Evolutionary conservation across 2,888 invertebrate genomes (phyloP), one percentile per base, ranked within the genome.

Genomic region (Temnothorax ravouxi): DNA sequence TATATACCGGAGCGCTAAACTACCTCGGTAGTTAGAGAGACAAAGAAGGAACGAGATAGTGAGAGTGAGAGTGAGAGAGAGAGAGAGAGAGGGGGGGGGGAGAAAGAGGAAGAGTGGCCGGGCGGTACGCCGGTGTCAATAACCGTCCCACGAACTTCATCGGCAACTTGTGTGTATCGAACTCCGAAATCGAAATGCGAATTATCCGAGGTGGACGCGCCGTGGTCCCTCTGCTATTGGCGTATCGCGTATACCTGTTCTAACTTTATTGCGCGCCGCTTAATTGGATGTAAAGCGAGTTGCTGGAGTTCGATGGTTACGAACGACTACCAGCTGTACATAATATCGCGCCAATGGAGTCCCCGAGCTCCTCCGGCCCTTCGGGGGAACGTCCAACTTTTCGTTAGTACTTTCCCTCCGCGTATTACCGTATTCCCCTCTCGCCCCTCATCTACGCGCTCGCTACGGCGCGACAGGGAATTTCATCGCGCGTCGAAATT

Each of bases 91-190:
- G 25, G 15, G 13, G 29, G 29, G 29, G 29, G 41, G 5, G 52
- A 21, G 8, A n/a, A 13, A 18, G 25, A 41, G 29, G 29, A 29
- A 47, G 67, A 15, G 25, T 18, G 34, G 3, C 61, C 38, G 52
- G 50, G 5, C 29, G 74, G 76, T 69, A 44, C 29, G 56, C 13
- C 71, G 79, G 67, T 88, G 85, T 85, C 90, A 85, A 89, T 89
- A 89, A 87, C 83, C 79, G 84, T 61, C 61, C 84, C 69, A 64
- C 71, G 82, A 87, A 84, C 90, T 90, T 89, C 59, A 84, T 83
- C 71, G 84, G 29, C 79, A 88, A 85, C 87, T 89, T 88, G 83
- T 83, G 86, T 84, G 84, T 85, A 89, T 89, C 84, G 87, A 87
- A 83, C 85, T 88, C 81, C 82, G 77, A 86, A 83, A 87, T 87